These are phyloP conservation scores for Heterocephalus glaber DNA, from an alignment of 2,113 vertebrate species.

Conservation along the genomic window DNA sequence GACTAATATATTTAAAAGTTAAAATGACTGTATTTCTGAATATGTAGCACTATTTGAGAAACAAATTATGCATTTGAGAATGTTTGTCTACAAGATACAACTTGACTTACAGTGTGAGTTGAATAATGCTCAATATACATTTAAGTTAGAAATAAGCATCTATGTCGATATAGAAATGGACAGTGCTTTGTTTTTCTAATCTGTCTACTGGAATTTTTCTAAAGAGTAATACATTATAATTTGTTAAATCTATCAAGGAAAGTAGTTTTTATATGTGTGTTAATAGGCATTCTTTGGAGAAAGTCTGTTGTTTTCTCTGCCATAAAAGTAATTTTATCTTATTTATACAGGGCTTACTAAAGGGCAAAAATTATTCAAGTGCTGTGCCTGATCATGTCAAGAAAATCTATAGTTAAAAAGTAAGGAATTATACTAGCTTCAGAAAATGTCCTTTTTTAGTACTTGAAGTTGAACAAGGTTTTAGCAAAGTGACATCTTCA, in stretches of 20 bases:
- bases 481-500: constrained; percentile 15
- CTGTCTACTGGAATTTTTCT: constrained; percentile 22
- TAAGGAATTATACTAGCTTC: constrained; percentile 23
- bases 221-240: constrained; percentile 25
- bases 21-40: constrained; percentile 45
- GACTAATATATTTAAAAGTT: not conserved
- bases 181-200: not conserved
- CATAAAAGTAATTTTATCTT: constrained; percentile 54
- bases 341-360: constrained; percentile 39
- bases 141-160: constrained; percentile 33
- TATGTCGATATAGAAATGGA: constrained; percentile 18
- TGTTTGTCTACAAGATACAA: constrained; percentile 12
- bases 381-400: constrained; percentile 25
- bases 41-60: not conserved
- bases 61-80: constrained; percentile 25
- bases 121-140: not conserved
- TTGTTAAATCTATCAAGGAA: constrained; percentile 48
- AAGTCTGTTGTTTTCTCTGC: constrained; percentile 3
- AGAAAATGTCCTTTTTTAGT: not conserved
- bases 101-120: constrained; percentile 40
- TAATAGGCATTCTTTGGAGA: constrained; percentile 15
- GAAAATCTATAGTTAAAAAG: constrained; percentile 45
- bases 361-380: not conserved
- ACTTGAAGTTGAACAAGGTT: not conserved
- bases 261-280: constrained; percentile 29